phyloP scores from a whole-genome alignment of 2,888 invertebrate species.

The Muschampia plurimacula region DNA sequence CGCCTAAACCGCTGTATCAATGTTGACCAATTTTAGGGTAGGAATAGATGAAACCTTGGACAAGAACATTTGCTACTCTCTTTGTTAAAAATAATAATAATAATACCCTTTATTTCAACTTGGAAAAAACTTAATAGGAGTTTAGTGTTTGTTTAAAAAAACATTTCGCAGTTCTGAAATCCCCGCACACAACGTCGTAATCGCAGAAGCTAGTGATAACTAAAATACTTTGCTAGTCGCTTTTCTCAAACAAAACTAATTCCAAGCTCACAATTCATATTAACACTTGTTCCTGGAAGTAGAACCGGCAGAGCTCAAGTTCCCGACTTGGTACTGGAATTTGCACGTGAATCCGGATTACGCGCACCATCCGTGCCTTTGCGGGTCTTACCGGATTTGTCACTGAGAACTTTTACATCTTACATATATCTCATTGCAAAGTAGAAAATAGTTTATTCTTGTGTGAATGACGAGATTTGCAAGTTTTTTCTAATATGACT shows the following conservation, averaged over 20 bases:
- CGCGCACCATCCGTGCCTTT: not conserved
- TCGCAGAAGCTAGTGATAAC: not conserved
- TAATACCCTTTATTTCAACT: too few species aligned
- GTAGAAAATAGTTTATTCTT: not conserved
- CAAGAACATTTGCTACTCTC: too few species aligned
- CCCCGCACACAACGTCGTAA: too few species aligned
- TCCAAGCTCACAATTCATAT: not conserved
- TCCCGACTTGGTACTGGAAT: not conserved
- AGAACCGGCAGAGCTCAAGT: not conserved
- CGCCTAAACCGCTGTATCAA: too few species aligned
- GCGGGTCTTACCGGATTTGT: slow-evolving; percentile 4
- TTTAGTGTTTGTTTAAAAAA: too few species aligned
- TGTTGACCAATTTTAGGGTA: too few species aligned
- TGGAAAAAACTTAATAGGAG: too few species aligned
- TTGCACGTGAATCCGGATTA: slow-evolving; percentile 7
- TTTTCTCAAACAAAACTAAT: not conserved
- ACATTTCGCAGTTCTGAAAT: too few species aligned
- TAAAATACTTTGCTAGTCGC: not conserved
- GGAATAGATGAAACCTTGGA: too few species aligned
- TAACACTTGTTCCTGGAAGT: not conserved
- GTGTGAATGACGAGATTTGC: not conserved
- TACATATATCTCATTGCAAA: not conserved
- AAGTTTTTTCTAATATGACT: not conserved
- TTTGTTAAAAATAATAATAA: too few species aligned
- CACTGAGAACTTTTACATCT: slow-evolving; percentile 1